Base-by-base conservation (phyloP, 2,888 invertebrate species). In the Eupithecia centaureata region DNA sequence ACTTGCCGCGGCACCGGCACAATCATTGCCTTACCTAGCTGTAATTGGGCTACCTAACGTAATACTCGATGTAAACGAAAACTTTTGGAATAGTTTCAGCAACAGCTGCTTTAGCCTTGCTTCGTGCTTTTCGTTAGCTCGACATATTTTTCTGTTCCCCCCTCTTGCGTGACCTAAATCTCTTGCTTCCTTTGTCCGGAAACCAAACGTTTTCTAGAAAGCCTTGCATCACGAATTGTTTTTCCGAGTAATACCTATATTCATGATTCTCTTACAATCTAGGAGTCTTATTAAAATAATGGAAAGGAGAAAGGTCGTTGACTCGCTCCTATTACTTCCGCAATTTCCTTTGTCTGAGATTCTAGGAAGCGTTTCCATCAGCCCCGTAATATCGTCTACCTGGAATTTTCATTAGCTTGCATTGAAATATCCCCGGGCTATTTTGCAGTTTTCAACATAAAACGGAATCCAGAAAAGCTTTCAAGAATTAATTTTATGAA, bases 301-400 rank as follows among this genome's bases (percentile, higher is more conserved):
- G 63, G 42, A 28, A 60, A n/a, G 27, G 30, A 42, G 22, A 38
- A 18, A 52, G 65, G 60, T 70, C 66, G 63, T 63, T 69, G 65
- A 65, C 65, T 25, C 28, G 56, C 22, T 60, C 60, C 60, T 30
- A 56, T 57, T 13, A 27, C 13, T 63, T 28, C 66, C 27, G 35
- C 57, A 35, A 61, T 70, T 69, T 71, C 73, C 75, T 73, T 75
- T 75, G 72, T 75, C 69, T 68, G 63, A 18, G 52, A 1, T 68
- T 62, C 68, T 25, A 32, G 67, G 69, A 67, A 72, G 27, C 51
- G 58, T 58, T 68, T 65, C 62, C 65, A 61, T 67, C 18, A 67
- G 73, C 69, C 54, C 56, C 59, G 65, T 61, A 66, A 58, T 60
- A 22, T 12, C 27, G 30, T 38, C 35, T 58, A 35, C 54, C 12